Evolutionary conservation across 2,113 vertebrate species (phyloP).

Genomic region (Pogona vitticeps): DNA sequence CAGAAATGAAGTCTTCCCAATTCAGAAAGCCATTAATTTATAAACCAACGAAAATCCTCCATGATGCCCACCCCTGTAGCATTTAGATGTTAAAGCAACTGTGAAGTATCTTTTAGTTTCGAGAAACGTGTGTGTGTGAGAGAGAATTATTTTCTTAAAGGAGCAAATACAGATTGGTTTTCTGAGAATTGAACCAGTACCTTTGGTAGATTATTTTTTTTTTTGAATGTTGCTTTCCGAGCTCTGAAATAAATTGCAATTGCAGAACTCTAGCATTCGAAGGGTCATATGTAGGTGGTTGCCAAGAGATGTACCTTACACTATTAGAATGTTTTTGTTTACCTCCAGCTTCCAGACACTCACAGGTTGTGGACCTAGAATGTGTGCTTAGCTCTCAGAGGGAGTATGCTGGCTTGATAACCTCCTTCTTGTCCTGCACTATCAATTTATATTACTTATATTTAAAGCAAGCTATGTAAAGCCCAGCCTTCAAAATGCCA

Average conservation of each 20-base stretch:
- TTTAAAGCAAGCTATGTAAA: background rate
- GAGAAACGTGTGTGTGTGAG: too few relatives aligned
- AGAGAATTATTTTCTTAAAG: too few relatives aligned
- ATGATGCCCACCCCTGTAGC: too few relatives aligned
- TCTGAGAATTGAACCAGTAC: too few relatives aligned
- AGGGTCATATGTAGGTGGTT: slow-evolving; percentile 2
- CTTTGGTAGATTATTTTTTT: too few relatives aligned
- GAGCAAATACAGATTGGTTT: too few relatives aligned
- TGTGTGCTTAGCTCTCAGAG: background rate
- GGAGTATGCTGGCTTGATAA: background rate
- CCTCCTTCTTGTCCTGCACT: background rate
- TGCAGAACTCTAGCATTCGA: background rate
- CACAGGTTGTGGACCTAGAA: background rate
- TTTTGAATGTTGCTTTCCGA: too few relatives aligned
- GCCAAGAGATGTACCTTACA: accelerated
- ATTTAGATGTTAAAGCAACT: too few relatives aligned
- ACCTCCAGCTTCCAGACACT: background rate
- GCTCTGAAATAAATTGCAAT: background rate
- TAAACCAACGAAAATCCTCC: too few relatives aligned
- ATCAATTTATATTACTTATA: background rate
- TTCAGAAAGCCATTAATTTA: too few relatives aligned
- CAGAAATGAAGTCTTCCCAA: too few relatives aligned
- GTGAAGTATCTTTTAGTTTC: too few relatives aligned
- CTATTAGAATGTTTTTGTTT: background rate
- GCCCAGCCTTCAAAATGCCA: slow-evolving; percentile 14